Percentiles rank a stretch among this genome's conserved stretches.
These are phyloP conservation scores for Drosophila ironensis DNA, from an alignment of 1,140 invertebrate species.

Conservation along the genomic window DNA sequence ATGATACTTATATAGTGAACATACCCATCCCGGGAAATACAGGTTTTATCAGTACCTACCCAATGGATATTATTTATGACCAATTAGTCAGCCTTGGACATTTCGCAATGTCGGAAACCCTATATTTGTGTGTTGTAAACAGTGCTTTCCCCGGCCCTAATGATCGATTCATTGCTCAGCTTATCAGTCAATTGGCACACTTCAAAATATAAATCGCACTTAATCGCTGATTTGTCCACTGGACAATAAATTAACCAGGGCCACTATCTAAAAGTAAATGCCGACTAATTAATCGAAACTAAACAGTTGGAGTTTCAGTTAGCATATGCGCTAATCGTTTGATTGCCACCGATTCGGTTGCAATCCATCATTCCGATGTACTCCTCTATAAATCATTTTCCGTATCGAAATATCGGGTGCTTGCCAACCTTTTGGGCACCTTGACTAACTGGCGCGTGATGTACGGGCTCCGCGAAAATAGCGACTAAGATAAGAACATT, in stretches of 20 bases:
- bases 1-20: neutral
- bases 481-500: no score
- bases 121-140: slow-evolving; percentile 13
- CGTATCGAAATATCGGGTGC: slow-evolving; percentile 29
- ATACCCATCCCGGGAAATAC: slow-evolving; percentile 13
- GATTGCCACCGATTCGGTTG: slow-evolving; percentile 44
- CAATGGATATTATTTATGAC: slow-evolving; percentile 25
- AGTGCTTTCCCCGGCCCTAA: slow-evolving; percentile 24
- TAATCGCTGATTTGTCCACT: slow-evolving; percentile 65
- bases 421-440: slow-evolving; percentile 17
- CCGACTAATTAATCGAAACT: slow-evolving; percentile 26
- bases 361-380: slow-evolving; percentile 54
- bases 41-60: slow-evolving; percentile 2
- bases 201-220: slow-evolving; percentile 57
- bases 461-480: no score
- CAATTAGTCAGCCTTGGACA: slow-evolving; percentile 42
- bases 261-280: slow-evolving; percentile 4
- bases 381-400: slow-evolving; percentile 56
- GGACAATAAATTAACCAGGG: slow-evolving; percentile 49
- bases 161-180: slow-evolving; percentile 22
- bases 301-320: slow-evolving; percentile 24
- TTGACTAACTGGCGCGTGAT: slow-evolving; percentile 53
- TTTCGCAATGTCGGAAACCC: slow-evolving; percentile 35
- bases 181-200: slow-evolving; percentile 62
- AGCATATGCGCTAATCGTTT: slow-evolving; percentile 56